Evolutionary conservation across 92 coral and sea anemone species (phyloP).

Genomic region (Epizoanthus scotinus): DNA sequence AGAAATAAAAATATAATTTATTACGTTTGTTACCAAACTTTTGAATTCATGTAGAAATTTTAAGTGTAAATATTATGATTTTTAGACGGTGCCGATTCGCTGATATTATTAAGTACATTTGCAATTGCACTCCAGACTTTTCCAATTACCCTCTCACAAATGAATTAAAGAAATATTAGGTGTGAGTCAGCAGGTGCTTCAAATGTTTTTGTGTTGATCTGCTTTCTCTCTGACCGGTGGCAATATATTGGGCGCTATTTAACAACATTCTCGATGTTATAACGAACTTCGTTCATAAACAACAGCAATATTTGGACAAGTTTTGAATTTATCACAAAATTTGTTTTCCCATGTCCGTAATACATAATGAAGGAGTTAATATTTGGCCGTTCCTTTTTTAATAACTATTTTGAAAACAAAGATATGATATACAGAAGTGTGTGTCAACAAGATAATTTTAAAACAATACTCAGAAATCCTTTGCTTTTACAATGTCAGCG

Average conservation of each 20-base stretch:
- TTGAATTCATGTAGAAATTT: neutral
- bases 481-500: too few species aligned
- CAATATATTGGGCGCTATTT: neutral
- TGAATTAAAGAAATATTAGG: neutral
- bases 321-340: too few species aligned
- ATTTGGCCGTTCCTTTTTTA: too few species aligned
- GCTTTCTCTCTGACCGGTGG: neutral
- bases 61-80: neutral
- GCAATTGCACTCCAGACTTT: neutral
- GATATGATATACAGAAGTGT: too few species aligned
- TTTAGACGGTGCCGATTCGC: constrained; percentile 1
- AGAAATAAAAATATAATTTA: neutral
- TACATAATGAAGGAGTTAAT: too few species aligned
- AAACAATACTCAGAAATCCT: too few species aligned
- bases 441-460: too few species aligned
- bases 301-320: too few species aligned
- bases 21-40: neutral
- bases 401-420: too few species aligned
- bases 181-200: constrained; percentile 4
- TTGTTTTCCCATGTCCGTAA: too few species aligned
- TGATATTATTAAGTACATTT: neutral
- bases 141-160: neutral
- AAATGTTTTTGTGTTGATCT: neutral
- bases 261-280: neutral
- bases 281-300: neutral